These are phyloP conservation scores for Antennarius striatus DNA, from an alignment of 2,113 vertebrate species.

Conservation along the genomic window DNA sequence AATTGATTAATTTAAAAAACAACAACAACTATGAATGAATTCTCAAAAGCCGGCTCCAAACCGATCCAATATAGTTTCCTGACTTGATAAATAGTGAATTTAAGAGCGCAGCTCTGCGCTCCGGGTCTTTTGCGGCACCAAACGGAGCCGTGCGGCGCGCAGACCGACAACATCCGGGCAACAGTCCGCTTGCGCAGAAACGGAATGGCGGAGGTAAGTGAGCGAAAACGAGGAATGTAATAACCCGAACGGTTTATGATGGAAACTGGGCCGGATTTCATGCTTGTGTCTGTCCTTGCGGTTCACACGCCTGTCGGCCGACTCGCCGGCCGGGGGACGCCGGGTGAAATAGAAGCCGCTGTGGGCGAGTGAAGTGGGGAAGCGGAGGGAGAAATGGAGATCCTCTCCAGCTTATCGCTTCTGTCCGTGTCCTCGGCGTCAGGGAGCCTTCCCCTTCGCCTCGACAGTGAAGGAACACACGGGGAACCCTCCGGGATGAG, in stretches of 20 bases:
- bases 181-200: slow-evolving; percentile 80
- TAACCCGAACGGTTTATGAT: slow-evolving; percentile 41
- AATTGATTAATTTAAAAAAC: neutral
- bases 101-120: slow-evolving; percentile 17
- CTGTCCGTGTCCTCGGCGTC: slow-evolving; percentile 71
- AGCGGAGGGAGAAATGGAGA: slow-evolving; percentile 70
- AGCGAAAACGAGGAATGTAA: slow-evolving; percentile 74
- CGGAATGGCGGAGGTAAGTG: slow-evolving; percentile 87
- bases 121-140: slow-evolving; percentile 66
- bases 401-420: slow-evolving; percentile 69
- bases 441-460: slow-evolving; percentile 76
- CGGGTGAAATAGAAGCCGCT: slow-evolving; percentile 16
- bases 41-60: neutral
- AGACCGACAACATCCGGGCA: slow-evolving; percentile 83
- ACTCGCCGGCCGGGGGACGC: slow-evolving; percentile 37
- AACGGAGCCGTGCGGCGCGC: slow-evolving; percentile 66
- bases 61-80: neutral
- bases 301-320: slow-evolving; percentile 19
- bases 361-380: slow-evolving; percentile 35
- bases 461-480: slow-evolving; percentile 64
- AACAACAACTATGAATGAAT: neutral
- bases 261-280: slow-evolving; percentile 37
- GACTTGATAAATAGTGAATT: neutral
- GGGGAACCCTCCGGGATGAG: slow-evolving; percentile 44
- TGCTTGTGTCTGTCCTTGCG: slow-evolving; percentile 15